These are phyloP conservation scores for Sipha flava DNA, from an alignment of 1,140 invertebrate genomes.

Conservation along the genomic window DNA sequence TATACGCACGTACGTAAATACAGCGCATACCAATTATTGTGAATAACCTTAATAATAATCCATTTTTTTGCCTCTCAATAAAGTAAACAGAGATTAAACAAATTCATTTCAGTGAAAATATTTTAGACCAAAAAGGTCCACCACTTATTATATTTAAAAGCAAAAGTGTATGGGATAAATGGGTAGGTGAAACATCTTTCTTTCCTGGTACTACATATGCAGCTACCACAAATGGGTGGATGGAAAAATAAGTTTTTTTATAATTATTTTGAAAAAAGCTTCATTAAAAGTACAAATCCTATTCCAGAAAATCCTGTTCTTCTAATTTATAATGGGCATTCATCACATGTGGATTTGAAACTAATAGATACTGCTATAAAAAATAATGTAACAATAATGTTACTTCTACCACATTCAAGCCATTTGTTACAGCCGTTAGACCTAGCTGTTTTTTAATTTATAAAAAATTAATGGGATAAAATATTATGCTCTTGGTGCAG, in stretches of 20 bases:
- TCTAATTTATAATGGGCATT: slow-evolving; percentile 33
- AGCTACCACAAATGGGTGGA: slow-evolving; percentile 41
- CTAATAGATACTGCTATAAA: background rate
- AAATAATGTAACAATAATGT: slow-evolving; percentile 33
- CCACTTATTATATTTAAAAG: slow-evolving; percentile 39
- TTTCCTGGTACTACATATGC: slow-evolving; percentile 41
- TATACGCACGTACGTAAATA: too few species aligned
- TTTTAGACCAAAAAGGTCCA: slow-evolving; percentile 40
- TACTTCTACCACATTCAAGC: slow-evolving; percentile 35
- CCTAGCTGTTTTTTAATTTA: slow-evolving; percentile 32
- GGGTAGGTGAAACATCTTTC: slow-evolving; percentile 29
- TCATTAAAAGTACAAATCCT: slow-evolving; percentile 22
- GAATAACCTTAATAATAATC: too few species aligned
- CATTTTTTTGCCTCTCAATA: too few species aligned
- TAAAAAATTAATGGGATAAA: slow-evolving; percentile 36
- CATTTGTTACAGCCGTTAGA: slow-evolving; percentile 37
- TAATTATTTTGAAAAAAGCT: slow-evolving; percentile 36
- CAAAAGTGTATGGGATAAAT: slow-evolving; percentile 39
- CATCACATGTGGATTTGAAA: background rate
- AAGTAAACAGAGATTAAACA: too few species aligned
- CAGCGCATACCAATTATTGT: too few species aligned
- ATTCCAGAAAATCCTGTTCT: slow-evolving; percentile 22
- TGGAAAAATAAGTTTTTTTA: slow-evolving; percentile 41
- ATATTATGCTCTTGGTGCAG: slow-evolving; percentile 34
- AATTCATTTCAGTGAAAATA: too few species aligned